Evolutionary conservation across 2,797 vertebrate species (phyloP).

Genomic region (Myotis findleyi): DNA sequence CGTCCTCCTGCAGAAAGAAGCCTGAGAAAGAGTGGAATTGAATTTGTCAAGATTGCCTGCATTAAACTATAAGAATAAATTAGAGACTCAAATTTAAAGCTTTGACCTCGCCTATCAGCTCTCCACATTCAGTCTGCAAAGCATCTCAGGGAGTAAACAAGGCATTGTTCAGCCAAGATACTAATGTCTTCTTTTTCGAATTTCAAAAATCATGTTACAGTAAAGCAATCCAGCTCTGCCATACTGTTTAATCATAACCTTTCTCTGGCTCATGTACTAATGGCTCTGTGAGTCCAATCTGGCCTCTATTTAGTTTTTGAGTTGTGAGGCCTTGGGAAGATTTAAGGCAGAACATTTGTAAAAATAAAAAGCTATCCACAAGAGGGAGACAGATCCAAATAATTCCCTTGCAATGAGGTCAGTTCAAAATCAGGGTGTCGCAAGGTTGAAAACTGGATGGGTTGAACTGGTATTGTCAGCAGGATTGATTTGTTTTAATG

Average conservation of each 20-base stretch:
- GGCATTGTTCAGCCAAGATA: background rate
- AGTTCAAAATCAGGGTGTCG: constrained; percentile 74
- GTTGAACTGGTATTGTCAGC: constrained; percentile 73
- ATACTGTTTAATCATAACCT: background rate
- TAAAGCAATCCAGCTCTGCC: background rate
- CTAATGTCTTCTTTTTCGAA: background rate
- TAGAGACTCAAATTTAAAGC: background rate
- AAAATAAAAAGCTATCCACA: constrained; percentile 84
- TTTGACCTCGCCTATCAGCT: background rate
- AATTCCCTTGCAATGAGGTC: constrained; percentile 78
- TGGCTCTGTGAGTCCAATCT: background rate
- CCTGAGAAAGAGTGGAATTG: constrained; percentile 3
- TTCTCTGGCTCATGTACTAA: background rate
- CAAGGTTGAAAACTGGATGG: constrained; percentile 63
- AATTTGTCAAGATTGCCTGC: constrained; percentile 24
- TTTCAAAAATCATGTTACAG: background rate
- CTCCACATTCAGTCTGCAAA: background rate
- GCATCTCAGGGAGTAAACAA: background rate
- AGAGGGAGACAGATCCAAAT: constrained; percentile 91
- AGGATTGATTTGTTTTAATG: constrained; percentile 65
- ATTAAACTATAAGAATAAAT: background rate
- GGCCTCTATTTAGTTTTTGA: background rate
- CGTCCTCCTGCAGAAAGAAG: background rate
- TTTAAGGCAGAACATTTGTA: constrained; percentile 4
- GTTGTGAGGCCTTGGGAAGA: background rate